Evolutionary conservation across 35 echinoderm and acorn worm genomes (phyloP).

Genomic region (Ophioderma brevispina): DNA sequence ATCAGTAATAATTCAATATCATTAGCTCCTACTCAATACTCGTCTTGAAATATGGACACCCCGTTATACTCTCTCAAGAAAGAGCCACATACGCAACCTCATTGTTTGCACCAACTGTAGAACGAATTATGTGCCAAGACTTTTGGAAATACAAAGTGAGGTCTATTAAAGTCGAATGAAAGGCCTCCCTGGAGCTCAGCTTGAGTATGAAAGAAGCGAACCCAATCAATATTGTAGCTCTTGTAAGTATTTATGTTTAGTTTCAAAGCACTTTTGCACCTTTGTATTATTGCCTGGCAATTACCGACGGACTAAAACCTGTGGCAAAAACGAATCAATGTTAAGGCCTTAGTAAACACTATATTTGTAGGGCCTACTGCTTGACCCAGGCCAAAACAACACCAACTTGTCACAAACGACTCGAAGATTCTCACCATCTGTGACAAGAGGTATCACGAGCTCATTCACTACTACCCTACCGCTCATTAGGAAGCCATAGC

Average conservation of each 20-base stretch:
- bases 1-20: background rate
- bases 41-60: background rate
- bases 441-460: background rate
- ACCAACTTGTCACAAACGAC: background rate
- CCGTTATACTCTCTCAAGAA: background rate
- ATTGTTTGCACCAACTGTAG: background rate
- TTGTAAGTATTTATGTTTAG: no score
- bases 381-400: slow-evolving; percentile 8
- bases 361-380: background rate
- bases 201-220: background rate
- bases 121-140: background rate
- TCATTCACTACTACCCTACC: background rate
- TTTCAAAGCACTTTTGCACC: no score
- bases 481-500: slow-evolving; percentile 32
- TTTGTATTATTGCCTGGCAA: background rate
- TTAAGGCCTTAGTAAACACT: slow-evolving; percentile 9
- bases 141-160: background rate
- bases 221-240: background rate
- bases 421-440: background rate
- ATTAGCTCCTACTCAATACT: background rate
- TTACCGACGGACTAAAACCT: slow-evolving; percentile 25
- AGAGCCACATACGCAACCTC: background rate
- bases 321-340: slow-evolving; percentile 20
- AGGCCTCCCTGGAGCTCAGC: background rate
- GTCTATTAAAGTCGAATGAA: background rate